A percentile compares a stretch with the other conserved stretches of the same genome.
Evolutionary conservation across 2,888 invertebrate species (phyloP).

Genomic region (Acanthoscelides obtectus): DNA sequence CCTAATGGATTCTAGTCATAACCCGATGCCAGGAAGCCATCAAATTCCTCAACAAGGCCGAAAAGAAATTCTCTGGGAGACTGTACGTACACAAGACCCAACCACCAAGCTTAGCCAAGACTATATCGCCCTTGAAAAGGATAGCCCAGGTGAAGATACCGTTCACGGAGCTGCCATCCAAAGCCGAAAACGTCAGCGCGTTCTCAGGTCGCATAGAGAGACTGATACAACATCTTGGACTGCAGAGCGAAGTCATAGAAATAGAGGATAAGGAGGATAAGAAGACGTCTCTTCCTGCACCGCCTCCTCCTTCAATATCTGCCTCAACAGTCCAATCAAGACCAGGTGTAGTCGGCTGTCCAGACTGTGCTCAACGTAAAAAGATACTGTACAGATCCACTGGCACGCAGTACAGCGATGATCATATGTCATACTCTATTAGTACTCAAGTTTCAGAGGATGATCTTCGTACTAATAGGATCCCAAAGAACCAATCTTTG

Average conservation of each 20-base stretch:
- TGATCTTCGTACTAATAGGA: conserved; percentile 30
- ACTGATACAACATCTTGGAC: conserved; percentile 14
- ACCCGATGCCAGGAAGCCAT: conserved; percentile 45
- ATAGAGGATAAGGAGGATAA: conserved; percentile 13
- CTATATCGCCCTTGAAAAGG: conserved; percentile 26
- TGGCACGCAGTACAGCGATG: conserved; percentile 31
- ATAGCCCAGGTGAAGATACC: conserved; percentile 22
- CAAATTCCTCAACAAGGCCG: conserved; percentile 31
- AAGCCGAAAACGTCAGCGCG: conserved; percentile 10
- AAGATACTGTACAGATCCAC: conserved; percentile 24
- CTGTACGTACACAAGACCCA: conserved; percentile 27
- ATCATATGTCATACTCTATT: conserved; percentile 28
- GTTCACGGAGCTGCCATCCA: conserved; percentile 24
- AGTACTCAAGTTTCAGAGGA: conserved; percentile 41
- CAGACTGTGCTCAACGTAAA: conserved; percentile 37
- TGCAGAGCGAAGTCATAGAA: conserved; percentile 13
- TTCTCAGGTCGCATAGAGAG: conserved; percentile 14
- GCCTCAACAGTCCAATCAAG: background rate
- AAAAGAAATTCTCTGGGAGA: conserved; percentile 34
- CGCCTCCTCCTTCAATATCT: conserved; percentile 18
- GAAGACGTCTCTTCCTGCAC: conserved; percentile 11
- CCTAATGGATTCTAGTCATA: conserved; percentile 41
- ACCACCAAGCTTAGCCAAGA: conserved; percentile 23
- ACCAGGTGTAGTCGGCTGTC: conserved; percentile 23
- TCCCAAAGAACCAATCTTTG: conserved; percentile 39